Base-by-base conservation (phyloP, 2,888 invertebrate species). In the Pristionchus japonicus region DNA sequence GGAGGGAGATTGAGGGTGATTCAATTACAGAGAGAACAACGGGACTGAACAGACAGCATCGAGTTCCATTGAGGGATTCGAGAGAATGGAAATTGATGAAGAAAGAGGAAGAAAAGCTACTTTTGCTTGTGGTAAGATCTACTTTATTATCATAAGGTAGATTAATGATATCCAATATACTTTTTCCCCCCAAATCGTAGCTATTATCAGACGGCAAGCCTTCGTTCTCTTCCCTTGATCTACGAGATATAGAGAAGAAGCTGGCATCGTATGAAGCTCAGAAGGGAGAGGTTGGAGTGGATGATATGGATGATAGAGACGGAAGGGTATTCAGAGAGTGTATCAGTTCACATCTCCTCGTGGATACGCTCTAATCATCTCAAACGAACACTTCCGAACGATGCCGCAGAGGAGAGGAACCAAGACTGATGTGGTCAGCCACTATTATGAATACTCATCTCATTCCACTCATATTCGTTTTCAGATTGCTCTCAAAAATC, bases 331-430 rank as follows among this genome's bases (percentile, higher is more conserved):
- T 77, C n/a, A 77, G 77, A 91, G 92, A 86, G 94, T 94, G 88
- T 89, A 88, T 13, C 93, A 94, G 82, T 93, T 92, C 82, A 89
- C 92, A 49, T 88, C 88, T 40, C 93, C 93, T 15, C 93, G 93
- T 86, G 94, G 94, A 1, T 88, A 92, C 17, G 93, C 92, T 13
- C 89, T 94, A 31, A 91, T 94, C n/a, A 93, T 94, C 77, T 94
- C 94, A 88, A 94, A 94, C 86, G 89, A 92, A 37, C 47, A 90
- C 20, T 94, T 94, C 88, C 86, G 88, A 3, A 84, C 83, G 64
- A 91, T 92, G 92, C 90, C 92, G 15, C 64, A 89, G 15, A 89
- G 94, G 70, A 89, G 90, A 31, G 94, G 94, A 31, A 93, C 93
- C 9, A 90, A 92, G 27, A 88, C n/a, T 27, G 87, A 87, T 61